Evolutionary conservation across 2,888 invertebrate genomes (phyloP).

Genomic region (Alitta virens): DNA sequence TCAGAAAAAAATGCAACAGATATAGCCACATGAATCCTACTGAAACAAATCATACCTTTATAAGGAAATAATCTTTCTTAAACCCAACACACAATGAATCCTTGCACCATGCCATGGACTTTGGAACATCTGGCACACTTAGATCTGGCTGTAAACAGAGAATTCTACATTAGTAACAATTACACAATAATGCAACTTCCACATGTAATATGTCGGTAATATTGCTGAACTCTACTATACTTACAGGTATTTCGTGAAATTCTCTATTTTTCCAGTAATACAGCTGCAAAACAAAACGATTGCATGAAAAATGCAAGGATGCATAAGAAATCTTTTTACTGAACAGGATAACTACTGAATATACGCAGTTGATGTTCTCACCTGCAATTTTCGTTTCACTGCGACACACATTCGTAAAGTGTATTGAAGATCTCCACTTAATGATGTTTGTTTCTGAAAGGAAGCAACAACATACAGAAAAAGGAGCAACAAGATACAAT

Average conservation of each 20-base stretch:
- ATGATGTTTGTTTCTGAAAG: conserved; percentile 63
- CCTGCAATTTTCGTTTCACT: conserved; percentile 62
- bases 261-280: conserved; percentile 86
- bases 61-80: conserved; percentile 76
- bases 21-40: background rate
- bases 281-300: conserved; percentile 60
- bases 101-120: conserved; percentile 77
- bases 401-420: conserved; percentile 79
- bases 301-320: conserved; percentile 1
- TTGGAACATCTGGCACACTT: conserved; percentile 76
- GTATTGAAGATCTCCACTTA: conserved; percentile 74
- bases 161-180: too few species aligned
- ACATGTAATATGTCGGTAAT: too few species aligned
- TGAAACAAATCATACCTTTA: conserved; percentile 64
- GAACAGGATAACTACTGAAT: background rate
- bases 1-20: too few species aligned
- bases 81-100: conserved; percentile 85
- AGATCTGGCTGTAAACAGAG: conserved; percentile 63
- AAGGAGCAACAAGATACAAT: too few species aligned
- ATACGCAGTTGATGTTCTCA: conserved; percentile 22
- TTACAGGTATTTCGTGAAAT: conserved; percentile 68
- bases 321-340: background rate
- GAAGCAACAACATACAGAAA: too few species aligned
- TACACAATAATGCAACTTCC: too few species aligned
- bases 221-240: background rate